Evolutionary conservation across 2,888 invertebrate genomes (phyloP), one percentile per base, ranked within the genome.

Genomic region (Hypena proboscidalis): DNA sequence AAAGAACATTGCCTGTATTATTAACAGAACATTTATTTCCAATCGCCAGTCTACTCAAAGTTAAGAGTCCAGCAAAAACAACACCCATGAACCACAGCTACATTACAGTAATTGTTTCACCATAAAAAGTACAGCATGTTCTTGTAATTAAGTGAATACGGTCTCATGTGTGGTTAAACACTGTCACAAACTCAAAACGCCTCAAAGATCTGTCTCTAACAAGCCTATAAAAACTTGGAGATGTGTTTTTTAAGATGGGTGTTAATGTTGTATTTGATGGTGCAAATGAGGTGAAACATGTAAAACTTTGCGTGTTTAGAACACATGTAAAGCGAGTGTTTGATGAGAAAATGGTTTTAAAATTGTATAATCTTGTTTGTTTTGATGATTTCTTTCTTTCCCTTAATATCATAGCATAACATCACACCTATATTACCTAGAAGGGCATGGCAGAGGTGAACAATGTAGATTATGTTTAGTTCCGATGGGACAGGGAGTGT

Each of bases 201-300:
- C 37, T 25, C 10, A 25, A 46, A 36, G 45, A 34, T 38, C 10
- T 9, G 29, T 22, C 35, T 15, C 43, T 49, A 58, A 54, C 40
- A 32, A 1, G 19, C 37, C 36, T 45, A 35, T 59, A 49, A 61
- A 55, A 54, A 41, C 17, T 38, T 44, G 33, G 32, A 44, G 38
- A 52, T 47, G 49, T 9, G 23, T 34, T 34, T 17, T 34, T 25
- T 25, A 34, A 33, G 14, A 33, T 15, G 14, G 22, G 22, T n/a
- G n/a, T n/a, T n/a, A n/a, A 17, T 11, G 9, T 23, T 23, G 15
- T 15, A 15, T 23, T 9, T 17, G n/a, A 21, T 7, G 21, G n/a
- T n/a, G 21, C n/a, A n/a, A 21, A 21, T 21, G n/a, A 34, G 15
- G 33, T 15, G 4, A 6, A 7, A 6, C 14, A 22, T 9, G 7